Conservation (phyloP, 2,113 vertebrate species). For the Aramus guarauna region DNA sequence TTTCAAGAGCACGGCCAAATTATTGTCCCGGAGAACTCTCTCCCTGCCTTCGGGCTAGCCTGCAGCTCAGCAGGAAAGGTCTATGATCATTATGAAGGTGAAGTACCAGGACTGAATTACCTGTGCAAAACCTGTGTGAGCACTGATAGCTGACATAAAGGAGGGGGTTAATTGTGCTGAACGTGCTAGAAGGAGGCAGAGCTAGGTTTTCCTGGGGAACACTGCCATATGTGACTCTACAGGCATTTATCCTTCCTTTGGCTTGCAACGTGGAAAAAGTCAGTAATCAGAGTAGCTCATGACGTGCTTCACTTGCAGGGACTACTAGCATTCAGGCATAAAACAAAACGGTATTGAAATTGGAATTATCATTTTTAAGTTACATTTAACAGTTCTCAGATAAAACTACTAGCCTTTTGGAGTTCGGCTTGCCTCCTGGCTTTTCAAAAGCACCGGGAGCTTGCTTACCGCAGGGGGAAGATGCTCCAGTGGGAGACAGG, state of each 20-base stretch:
- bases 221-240: conserved; percentile 10
- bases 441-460: not conserved
- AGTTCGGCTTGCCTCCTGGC: not conserved
- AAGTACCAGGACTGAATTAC: not conserved
- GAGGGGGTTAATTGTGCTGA: not conserved
- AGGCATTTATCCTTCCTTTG: conserved; percentile 26
- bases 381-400: not conserved
- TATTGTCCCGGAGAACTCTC: not conserved
- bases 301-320: not conserved
- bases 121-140: not conserved
- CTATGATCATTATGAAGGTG: not conserved
- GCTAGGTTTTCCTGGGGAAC: conserved; percentile 10
- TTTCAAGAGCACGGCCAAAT: not conserved
- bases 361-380: not conserved
- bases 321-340: not conserved
- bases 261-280: conserved; percentile 23
- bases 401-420: not conserved
- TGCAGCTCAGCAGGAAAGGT: not conserved
- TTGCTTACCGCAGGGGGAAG: not conserved
- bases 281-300: not conserved
- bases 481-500: not conserved
- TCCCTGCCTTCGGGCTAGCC: not conserved
- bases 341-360: not conserved
- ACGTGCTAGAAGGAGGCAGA: not conserved
- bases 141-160: not conserved